phyloP scores from a whole-genome alignment of 2,113 vertebrate species.

The Chionodraco myersi region DNA sequence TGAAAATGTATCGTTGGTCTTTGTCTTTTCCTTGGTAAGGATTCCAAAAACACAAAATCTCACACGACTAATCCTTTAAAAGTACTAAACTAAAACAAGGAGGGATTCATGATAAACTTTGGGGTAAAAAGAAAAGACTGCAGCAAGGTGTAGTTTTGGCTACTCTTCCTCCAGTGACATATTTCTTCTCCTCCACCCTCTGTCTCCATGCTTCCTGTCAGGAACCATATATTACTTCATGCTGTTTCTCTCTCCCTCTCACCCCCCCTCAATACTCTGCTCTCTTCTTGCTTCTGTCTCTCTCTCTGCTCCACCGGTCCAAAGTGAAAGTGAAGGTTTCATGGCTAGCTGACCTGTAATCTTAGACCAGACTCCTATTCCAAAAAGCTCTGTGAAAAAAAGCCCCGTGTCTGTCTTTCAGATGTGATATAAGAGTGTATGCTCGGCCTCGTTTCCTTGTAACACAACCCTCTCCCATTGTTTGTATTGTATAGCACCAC shows the following conservation, averaged over 20 bases:
- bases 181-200: not conserved
- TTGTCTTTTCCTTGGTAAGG: not conserved
- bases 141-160: slow-evolving; percentile 4
- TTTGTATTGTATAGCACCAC: not conserved
- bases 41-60: slow-evolving; percentile 2
- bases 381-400: slow-evolving; percentile 54
- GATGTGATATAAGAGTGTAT: slow-evolving; percentile 12
- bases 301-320: slow-evolving; percentile 23
- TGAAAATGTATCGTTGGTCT: not conserved
- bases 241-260: not conserved
- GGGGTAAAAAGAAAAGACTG: slow-evolving; percentile 10
- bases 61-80: not conserved
- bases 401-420: slow-evolving; percentile 24
- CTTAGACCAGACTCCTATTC: slow-evolving; percentile 43
- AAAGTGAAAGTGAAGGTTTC: slow-evolving; percentile 65
- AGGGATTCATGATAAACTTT: not conserved
- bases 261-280: slow-evolving; percentile 25
- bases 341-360: slow-evolving; percentile 52
- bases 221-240: too few species aligned
- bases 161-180: not conserved
- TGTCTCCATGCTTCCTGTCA: too few species aligned
- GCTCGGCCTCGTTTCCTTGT: not conserved
- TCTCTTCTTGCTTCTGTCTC: slow-evolving; percentile 37
- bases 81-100: slow-evolving; percentile 5
- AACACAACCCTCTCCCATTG: not conserved